Percentiles rank a stretch among this genome's conserved stretches.
Evolutionary conservation across 2,888 invertebrate genomes (phyloP).

Genomic region (Venusia cambrica): DNA sequence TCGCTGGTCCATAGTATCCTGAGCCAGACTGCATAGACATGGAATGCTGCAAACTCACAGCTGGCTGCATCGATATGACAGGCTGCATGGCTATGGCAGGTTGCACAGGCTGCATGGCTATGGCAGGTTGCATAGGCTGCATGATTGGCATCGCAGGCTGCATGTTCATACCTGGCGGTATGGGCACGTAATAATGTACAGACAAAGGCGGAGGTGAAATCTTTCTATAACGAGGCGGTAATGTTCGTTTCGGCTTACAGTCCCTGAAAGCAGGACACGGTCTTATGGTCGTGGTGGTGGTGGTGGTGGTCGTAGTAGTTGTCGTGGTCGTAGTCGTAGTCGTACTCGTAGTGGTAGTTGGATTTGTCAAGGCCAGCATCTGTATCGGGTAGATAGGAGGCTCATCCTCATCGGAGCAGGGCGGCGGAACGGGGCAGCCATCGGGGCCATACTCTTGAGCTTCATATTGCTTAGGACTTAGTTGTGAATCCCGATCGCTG

Average conservation of each 20-base stretch:
- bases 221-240: constrained; percentile 11
- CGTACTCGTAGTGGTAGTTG: constrained; percentile 20
- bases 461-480: background rate
- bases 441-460: constrained; percentile 12
- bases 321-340: constrained; percentile 20
- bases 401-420: constrained; percentile 34
- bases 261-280: constrained; percentile 26
- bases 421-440: constrained; percentile 43
- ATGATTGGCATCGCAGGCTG: constrained; percentile 2
- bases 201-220: constrained; percentile 4
- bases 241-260: constrained; percentile 17
- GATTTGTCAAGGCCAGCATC: background rate
- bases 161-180: constrained; percentile 7
- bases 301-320: constrained; percentile 21
- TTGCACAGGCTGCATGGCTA: constrained; percentile 4
- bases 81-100: constrained; percentile 5
- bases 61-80: too few relatives aligned
- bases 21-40: background rate
- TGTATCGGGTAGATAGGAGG: constrained; percentile 3
- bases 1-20: background rate
- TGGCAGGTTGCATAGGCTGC: constrained; percentile 3
- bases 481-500: background rate
- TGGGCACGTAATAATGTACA: too few relatives aligned
- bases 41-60: too few relatives aligned
- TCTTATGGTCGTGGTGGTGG: constrained; percentile 15